A percentile compares a stretch with the other conserved stretches of the same genome.
These are phyloP conservation scores for Hippolais icterina DNA, from an alignment of 2,113 vertebrate genomes.

Conservation along the genomic window DNA sequence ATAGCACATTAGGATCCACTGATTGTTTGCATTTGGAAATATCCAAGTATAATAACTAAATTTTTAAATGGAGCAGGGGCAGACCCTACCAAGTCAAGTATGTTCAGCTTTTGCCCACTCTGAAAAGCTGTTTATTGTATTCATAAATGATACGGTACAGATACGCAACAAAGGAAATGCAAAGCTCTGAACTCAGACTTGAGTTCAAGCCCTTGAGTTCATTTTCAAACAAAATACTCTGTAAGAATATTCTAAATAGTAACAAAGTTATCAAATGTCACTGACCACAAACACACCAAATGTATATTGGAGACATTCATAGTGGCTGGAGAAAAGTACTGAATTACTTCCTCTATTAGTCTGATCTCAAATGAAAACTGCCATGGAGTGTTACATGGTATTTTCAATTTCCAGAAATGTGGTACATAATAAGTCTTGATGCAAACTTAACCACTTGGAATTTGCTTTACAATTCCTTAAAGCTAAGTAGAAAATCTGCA, in stretches of 20 bases:
- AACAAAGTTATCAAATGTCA: background rate
- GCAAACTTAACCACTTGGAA: background rate
- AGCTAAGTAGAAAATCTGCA: background rate
- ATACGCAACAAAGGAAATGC: background rate
- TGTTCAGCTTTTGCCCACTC: background rate
- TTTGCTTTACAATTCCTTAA: background rate
- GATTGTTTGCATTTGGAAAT: background rate
- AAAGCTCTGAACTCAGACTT: background rate
- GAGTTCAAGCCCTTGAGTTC: background rate
- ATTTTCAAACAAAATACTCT: background rate
- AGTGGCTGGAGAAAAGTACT: background rate
- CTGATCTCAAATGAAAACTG: conserved; percentile 6
- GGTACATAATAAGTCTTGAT: background rate
- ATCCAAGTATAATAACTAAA: background rate
- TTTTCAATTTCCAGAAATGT: background rate
- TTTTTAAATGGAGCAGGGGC: background rate
- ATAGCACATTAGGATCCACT: conserved; percentile 16
- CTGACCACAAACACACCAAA: background rate
- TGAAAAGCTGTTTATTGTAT: background rate
- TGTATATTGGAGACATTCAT: background rate
- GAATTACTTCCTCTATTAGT: conserved; percentile 11
- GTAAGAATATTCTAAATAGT: background rate
- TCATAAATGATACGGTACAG: background rate
- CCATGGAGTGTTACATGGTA: background rate
- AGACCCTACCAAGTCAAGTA: background rate